Conservation (phyloP, 2,888 invertebrate species). For the Dasysyrphus albostriatus region DNA sequence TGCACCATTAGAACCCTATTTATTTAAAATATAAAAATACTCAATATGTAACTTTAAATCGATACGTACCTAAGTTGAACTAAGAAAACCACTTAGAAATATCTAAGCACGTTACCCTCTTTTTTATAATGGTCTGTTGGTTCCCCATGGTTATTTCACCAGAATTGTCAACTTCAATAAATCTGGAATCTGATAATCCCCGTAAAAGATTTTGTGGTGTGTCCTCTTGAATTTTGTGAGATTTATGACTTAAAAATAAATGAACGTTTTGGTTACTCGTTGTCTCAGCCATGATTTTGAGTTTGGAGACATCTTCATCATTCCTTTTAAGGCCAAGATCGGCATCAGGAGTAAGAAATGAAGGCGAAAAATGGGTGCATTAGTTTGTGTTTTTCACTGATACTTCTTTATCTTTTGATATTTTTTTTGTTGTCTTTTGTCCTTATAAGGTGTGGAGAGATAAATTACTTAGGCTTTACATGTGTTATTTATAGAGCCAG, state of each 20-base stretch:
- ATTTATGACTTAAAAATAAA: slow-evolving; percentile 60
- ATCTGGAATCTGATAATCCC: slow-evolving; percentile 70
- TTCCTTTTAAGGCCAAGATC: slow-evolving; percentile 37
- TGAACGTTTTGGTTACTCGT: slow-evolving; percentile 32
- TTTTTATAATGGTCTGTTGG: not conserved
- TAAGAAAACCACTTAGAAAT: not conserved
- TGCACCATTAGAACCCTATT: too few relatives aligned
- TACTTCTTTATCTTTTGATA: slow-evolving; percentile 6
- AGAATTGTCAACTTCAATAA: slow-evolving; percentile 72
- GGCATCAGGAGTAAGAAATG: slow-evolving; percentile 47
- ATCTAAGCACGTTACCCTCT: not conserved
- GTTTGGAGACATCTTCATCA: slow-evolving; percentile 72
- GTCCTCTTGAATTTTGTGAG: slow-evolving; percentile 46
- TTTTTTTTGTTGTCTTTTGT: slow-evolving; percentile 7
- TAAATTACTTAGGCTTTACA: slow-evolving; percentile 64
- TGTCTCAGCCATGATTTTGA: slow-evolving; percentile 37
- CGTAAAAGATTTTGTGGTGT: not conserved
- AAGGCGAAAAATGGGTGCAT: slow-evolving; percentile 42
- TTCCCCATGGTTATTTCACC: slow-evolving; percentile 34
- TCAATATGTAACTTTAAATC: not conserved
- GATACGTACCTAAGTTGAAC: not conserved
- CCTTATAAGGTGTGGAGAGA: slow-evolving; percentile 54
- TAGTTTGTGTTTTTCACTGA: slow-evolving; percentile 2
- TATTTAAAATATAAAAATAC: too few relatives aligned
- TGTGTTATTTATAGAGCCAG: slow-evolving; percentile 61